These are phyloP conservation scores for Cremastinae sp. DNA, from an alignment of 2,888 invertebrate species.

Conservation along the genomic window DNA sequence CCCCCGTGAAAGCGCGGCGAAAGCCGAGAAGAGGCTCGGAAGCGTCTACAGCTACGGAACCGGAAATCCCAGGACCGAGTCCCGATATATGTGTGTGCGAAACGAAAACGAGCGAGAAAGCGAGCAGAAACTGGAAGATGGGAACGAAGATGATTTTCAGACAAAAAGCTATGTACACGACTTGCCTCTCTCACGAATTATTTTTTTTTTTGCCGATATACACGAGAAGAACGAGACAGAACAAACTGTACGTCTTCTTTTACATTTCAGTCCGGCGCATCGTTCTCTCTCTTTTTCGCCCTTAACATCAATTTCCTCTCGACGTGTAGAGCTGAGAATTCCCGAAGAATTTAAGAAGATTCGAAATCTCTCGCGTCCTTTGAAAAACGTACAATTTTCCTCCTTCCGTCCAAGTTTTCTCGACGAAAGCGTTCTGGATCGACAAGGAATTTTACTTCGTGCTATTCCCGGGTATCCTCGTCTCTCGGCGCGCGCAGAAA, in stretches of 20 bases:
- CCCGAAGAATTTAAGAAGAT: slow-evolving; percentile 13
- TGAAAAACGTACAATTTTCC: slow-evolving; percentile 9
- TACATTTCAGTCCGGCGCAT: background rate
- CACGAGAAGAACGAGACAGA: slow-evolving; percentile 36
- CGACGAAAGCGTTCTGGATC: slow-evolving; percentile 14
- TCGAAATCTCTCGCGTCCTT: slow-evolving; percentile 21
- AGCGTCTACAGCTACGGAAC: slow-evolving; percentile 66
- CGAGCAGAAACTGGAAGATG: slow-evolving; percentile 19
- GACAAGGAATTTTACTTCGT: slow-evolving; percentile 45
- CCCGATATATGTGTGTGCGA: slow-evolving; percentile 29
- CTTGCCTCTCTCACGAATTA: too few relatives aligned
- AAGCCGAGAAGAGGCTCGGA: slow-evolving; percentile 63
- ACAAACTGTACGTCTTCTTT: slow-evolving; percentile 34
- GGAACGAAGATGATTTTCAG: slow-evolving; percentile 30
- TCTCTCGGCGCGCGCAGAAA: background rate
- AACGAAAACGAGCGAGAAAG: slow-evolving; percentile 18
- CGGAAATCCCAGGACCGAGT: slow-evolving; percentile 63
- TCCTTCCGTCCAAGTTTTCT: slow-evolving; percentile 1
- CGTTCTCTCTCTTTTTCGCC: slow-evolving; percentile 11
- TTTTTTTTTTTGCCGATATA: too few relatives aligned
- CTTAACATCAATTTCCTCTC: slow-evolving; percentile 37
- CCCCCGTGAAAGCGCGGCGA: slow-evolving; percentile 10
- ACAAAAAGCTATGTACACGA: slow-evolving; percentile 10
- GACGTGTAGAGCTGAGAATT: slow-evolving; percentile 19
- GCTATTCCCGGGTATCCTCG: slow-evolving; percentile 36